Evolutionary conservation across 1,140 invertebrate species (phyloP).

Genomic region (Drosophila mayri): DNA sequence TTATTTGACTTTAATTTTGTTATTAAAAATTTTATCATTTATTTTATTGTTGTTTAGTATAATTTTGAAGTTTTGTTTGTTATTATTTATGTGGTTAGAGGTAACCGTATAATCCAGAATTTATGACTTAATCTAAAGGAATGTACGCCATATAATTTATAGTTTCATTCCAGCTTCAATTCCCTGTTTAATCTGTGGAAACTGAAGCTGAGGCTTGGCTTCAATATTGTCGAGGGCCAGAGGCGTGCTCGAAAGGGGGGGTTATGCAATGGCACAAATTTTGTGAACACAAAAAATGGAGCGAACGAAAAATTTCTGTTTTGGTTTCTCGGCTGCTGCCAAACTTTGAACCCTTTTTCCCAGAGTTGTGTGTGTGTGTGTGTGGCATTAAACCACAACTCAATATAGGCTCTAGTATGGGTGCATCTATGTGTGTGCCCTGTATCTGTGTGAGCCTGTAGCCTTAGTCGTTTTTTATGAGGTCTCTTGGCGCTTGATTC

Average conservation of each 20-base stretch:
- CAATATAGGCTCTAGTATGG: slow-evolving; percentile 53
- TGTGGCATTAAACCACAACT: slow-evolving; percentile 72
- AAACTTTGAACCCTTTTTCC: slow-evolving; percentile 67
- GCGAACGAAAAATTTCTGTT: slow-evolving; percentile 53
- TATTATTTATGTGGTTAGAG: background rate
- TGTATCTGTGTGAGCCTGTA: slow-evolving; percentile 32
- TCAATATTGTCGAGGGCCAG: slow-evolving; percentile 4
- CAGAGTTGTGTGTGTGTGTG: slow-evolving; percentile 16
- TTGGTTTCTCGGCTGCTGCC: slow-evolving; percentile 41
- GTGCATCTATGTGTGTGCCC: slow-evolving; percentile 7
- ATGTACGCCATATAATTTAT: background rate
- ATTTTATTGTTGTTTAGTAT: too few relatives aligned
- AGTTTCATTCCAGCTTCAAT: slow-evolving; percentile 12
- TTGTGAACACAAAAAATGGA: slow-evolving; percentile 52
- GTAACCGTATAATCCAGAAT: background rate
- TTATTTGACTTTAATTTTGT: background rate
- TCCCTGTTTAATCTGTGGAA: slow-evolving; percentile 30
- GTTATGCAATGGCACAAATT: slow-evolving; percentile 76
- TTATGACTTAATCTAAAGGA: background rate
- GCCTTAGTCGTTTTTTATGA: slow-evolving; percentile 77
- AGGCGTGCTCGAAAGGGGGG: slow-evolving; percentile 9
- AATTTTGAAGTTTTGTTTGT: background rate
- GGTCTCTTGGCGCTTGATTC: slow-evolving; percentile 79
- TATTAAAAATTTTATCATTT: too few relatives aligned
- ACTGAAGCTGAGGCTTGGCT: slow-evolving; percentile 22